These are phyloP conservation scores for Synergus umbraculus DNA, from an alignment of 2,888 invertebrate species.

Conservation along the genomic window DNA sequence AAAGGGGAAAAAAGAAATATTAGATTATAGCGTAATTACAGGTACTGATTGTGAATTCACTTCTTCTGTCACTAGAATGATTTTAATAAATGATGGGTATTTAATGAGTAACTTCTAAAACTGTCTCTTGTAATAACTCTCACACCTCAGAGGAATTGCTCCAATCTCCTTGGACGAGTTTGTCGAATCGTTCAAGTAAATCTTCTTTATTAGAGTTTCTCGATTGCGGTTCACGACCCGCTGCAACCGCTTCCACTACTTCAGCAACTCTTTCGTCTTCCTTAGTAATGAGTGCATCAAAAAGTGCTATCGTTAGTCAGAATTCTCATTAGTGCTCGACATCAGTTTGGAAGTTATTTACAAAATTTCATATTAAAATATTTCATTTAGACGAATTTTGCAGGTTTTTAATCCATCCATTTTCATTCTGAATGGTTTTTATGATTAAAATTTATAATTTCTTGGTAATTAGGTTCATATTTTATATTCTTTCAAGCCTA, in stretches of 20 bases:
- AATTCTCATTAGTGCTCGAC: slow-evolving; percentile 35
- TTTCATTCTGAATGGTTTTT: too few relatives aligned
- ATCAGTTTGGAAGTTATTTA: not conserved
- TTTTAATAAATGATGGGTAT: not conserved
- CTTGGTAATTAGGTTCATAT: too few relatives aligned
- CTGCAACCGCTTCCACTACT: slow-evolving; percentile 64
- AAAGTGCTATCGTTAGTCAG: slow-evolving; percentile 52
- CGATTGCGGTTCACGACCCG: slow-evolving; percentile 62
- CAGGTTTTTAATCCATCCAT: too few relatives aligned
- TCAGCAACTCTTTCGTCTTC: slow-evolving; percentile 65
- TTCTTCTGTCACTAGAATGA: not conserved
- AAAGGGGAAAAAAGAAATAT: slow-evolving; percentile 46
- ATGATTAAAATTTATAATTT: too few relatives aligned
- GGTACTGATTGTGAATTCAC: not conserved
- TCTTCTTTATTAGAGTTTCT: slow-evolving; percentile 70
- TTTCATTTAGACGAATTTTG: not conserved
- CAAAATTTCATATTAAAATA: not conserved
- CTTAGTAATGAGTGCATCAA: slow-evolving; percentile 63
- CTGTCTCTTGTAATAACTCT: not conserved
- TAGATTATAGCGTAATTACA: not conserved
- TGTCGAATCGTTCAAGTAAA: slow-evolving; percentile 70
- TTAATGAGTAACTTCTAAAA: slow-evolving; percentile 1
- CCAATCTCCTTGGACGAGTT: slow-evolving; percentile 64
- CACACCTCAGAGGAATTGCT: slow-evolving; percentile 13
- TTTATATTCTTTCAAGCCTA: too few relatives aligned